Evolutionary conservation across 1,140 invertebrate species (phyloP).

Genomic region (Copidosoma floridanum): DNA sequence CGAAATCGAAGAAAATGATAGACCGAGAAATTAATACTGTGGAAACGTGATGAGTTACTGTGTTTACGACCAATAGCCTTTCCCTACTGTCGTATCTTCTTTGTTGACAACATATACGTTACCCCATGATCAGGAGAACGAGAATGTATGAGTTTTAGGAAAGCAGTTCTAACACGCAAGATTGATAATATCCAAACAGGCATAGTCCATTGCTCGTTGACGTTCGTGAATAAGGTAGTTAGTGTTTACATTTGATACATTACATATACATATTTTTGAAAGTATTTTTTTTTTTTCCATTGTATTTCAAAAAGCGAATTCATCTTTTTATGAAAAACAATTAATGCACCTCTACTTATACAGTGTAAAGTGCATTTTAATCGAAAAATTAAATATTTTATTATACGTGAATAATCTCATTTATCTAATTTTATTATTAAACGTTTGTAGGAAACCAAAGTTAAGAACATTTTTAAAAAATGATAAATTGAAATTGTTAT

Average conservation of each 20-base stretch:
- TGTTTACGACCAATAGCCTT: not conserved
- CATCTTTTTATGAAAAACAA: too few relatives aligned
- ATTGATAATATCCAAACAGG: conserved; percentile 1
- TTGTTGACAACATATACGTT: conserved; percentile 36
- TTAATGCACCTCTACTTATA: too few relatives aligned
- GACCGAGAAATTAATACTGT: too few relatives aligned
- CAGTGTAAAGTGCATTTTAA: too few relatives aligned
- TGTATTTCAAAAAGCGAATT: conserved; percentile 1
- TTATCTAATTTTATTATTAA: too few relatives aligned
- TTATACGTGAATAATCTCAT: too few relatives aligned
- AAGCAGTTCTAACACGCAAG: not conserved
- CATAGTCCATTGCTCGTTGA: conserved; percentile 18
- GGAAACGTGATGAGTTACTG: too few relatives aligned
- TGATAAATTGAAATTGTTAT: too few relatives aligned
- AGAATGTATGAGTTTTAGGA: not conserved
- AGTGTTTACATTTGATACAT: conserved; percentile 19
- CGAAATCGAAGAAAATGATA: too few relatives aligned
- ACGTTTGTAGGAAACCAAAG: too few relatives aligned
- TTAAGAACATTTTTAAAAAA: too few relatives aligned
- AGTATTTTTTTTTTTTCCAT: not conserved
- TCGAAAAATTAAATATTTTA: not conserved
- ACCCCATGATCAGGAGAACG: conserved; percentile 25
- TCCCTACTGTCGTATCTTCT: not conserved
- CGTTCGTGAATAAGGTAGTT: conserved; percentile 16
- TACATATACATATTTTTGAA: not conserved